A percentile compares a stretch with the other conserved stretches of the same genome.
These are phyloP conservation scores for Microtus oregoni DNA, from an alignment of 2,113 vertebrate genomes.

Conservation along the genomic window DNA sequence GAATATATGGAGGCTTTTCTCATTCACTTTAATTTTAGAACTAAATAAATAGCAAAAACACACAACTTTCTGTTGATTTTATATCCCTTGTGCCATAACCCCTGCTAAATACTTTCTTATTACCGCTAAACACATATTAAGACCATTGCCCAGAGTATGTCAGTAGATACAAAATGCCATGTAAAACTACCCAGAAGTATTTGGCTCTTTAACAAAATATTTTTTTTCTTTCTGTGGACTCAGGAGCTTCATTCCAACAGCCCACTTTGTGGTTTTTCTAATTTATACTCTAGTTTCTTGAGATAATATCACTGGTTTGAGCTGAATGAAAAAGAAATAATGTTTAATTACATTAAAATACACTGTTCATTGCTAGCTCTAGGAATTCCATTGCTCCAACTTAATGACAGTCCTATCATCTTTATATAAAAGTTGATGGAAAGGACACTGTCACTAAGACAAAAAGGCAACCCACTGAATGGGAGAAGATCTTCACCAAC, in stretches of 20 bases:
- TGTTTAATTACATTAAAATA: background rate
- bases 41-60: background rate
- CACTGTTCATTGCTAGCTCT: background rate
- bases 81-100: background rate
- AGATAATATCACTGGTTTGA: background rate
- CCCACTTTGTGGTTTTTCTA: background rate
- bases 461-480: too few species aligned
- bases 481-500: too few species aligned
- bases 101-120: background rate
- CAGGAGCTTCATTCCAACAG: background rate
- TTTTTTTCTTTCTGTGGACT: background rate
- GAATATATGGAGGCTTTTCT: background rate
- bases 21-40: background rate
- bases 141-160: background rate
- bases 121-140: background rate
- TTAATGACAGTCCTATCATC: background rate
- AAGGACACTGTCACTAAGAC: background rate
- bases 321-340: background rate
- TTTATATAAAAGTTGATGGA: background rate
- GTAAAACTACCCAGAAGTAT: background rate
- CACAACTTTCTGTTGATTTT: background rate
- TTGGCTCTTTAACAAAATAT: background rate
- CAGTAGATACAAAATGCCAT: background rate
- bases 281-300: background rate
- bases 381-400: slow-evolving; percentile 6